Percentiles rank a stretch among this genome's conserved stretches.
These are phyloP conservation scores for Episyrphus balteatus DNA, from an alignment of 1,140 invertebrate species.

Conservation along the genomic window DNA sequence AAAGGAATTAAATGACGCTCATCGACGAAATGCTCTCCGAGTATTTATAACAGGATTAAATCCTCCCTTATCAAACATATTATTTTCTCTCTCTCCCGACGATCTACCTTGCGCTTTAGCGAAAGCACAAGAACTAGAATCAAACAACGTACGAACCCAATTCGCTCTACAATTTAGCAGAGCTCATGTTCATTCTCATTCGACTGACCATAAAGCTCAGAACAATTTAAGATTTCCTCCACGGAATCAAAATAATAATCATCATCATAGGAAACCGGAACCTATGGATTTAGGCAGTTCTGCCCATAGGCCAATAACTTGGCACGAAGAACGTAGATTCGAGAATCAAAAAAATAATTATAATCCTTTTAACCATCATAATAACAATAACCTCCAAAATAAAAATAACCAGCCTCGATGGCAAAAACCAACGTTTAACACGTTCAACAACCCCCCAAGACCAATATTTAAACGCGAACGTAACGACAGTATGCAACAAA, in stretches of 20 bases:
- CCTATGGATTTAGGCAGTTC: not conserved
- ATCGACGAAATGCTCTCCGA: not conserved
- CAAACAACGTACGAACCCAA: not conserved
- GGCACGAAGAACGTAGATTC: too few relatives aligned
- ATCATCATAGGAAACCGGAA: not conserved
- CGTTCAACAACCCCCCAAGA: not conserved
- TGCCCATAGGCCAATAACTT: too few relatives aligned
- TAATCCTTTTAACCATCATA: too few relatives aligned
- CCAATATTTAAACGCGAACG: not conserved
- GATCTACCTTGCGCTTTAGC: conserved; percentile 2
- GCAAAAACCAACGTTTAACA: too few relatives aligned
- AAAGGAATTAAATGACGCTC: not conserved
- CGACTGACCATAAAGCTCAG: not conserved
- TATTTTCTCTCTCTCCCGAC: not conserved
- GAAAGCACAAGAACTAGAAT: conserved; percentile 2
- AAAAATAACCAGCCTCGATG: too few relatives aligned
- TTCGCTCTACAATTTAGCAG: not conserved
- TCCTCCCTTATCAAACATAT: not conserved
- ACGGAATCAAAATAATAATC: not conserved
- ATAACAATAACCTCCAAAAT: not conserved
- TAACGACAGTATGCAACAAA: too few relatives aligned
- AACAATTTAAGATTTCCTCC: not conserved
- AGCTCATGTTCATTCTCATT: not conserved
- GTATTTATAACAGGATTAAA: conserved; percentile 3
- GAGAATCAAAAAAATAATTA: too few relatives aligned